Percentiles rank a stretch among this genome's conserved stretches.
phyloP scores from a whole-genome alignment of 2,113 vertebrate genomes.

The Lophochroa leadbeateri region DNA sequence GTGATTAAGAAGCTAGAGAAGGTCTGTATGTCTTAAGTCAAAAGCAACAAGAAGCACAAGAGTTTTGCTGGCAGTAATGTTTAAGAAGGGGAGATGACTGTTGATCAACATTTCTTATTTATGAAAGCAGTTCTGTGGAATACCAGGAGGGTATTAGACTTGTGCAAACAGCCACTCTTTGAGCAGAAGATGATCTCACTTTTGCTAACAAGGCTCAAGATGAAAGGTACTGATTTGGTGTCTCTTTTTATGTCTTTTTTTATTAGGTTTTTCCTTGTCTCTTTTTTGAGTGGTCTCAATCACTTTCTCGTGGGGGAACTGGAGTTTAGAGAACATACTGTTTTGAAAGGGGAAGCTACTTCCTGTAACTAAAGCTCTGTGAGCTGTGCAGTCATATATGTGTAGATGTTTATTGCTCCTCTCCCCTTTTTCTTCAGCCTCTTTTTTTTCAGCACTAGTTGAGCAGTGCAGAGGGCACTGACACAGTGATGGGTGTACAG shows the following conservation, averaged over 20 bases:
- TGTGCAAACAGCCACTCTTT: neutral
- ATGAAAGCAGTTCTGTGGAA: neutral
- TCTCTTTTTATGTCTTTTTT: neutral
- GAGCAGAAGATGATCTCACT: neutral
- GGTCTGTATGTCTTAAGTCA: neutral
- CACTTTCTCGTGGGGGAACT: neutral
- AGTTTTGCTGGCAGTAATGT: neutral
- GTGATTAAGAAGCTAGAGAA: neutral
- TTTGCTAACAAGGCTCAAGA: neutral
- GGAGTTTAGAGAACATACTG: neutral
- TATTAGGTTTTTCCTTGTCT: neutral
- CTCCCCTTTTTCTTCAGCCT: neutral
- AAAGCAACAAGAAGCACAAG: neutral
- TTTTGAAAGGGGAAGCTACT: neutral
- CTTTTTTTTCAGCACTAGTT: neutral
- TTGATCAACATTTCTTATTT: neutral
- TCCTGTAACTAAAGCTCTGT: neutral
- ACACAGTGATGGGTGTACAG: neutral
- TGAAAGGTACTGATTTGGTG: neutral
- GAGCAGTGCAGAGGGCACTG: neutral
- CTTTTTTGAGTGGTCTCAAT: neutral
- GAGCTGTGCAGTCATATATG: neutral
- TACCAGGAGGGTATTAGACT: neutral
- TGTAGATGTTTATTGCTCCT: neutral
- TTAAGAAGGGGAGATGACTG: neutral